Percentiles rank a stretch among this genome's conserved stretches.
Evolutionary conservation across 2,113 vertebrate genomes (phyloP).

Genomic region (Eurystomus gularis): DNA sequence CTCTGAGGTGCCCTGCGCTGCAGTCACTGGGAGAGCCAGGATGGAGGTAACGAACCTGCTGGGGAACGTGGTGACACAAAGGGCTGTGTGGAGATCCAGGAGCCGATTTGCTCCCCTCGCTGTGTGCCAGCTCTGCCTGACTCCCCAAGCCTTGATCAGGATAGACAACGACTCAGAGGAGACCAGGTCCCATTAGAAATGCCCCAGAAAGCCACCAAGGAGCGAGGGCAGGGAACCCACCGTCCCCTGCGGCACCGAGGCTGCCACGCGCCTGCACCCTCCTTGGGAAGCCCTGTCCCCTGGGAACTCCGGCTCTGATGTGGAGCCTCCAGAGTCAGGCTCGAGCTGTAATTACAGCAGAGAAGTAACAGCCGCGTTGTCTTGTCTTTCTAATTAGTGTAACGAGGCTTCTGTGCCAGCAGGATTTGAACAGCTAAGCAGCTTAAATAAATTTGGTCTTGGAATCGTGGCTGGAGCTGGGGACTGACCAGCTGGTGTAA

Average conservation of each 20-base stretch:
- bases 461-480: background rate
- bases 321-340: background rate
- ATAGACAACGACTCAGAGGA: background rate
- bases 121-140: background rate
- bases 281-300: background rate
- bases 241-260: background rate
- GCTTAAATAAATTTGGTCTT: conserved; percentile 48
- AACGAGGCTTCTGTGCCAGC: conserved; percentile 30
- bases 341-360: conserved; percentile 23
- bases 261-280: background rate
- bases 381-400: conserved; percentile 30
- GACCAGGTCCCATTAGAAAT: accelerated
- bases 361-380: background rate
- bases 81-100: background rate
- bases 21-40: background rate
- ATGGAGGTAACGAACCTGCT: background rate
- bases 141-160: background rate
- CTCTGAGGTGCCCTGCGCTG: accelerated
- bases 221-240: accelerated
- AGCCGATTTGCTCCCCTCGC: background rate
- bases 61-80: background rate
- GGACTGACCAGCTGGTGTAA: background rate
- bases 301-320: background rate
- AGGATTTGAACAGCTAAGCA: conserved; percentile 45
- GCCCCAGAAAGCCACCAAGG: background rate